phyloP scores from a whole-genome alignment of 2,797 vertebrate species.

The Acropternis orthonyx region DNA sequence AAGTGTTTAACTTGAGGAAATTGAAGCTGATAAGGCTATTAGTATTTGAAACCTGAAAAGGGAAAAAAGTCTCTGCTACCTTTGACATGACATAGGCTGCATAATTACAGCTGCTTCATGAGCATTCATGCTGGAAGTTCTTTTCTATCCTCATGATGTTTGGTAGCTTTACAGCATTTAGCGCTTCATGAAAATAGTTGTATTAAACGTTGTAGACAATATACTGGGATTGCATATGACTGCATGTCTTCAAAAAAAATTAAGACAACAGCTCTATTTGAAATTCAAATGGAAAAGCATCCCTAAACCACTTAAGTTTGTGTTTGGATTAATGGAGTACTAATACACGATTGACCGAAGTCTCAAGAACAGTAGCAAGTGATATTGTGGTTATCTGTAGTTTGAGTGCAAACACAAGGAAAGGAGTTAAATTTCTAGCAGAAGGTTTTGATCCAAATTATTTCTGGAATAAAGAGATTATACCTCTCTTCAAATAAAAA shows the following conservation, averaged over 20 bases:
- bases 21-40: neutral
- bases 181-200: conserved; percentile 32
- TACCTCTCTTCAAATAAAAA: conserved; percentile 41
- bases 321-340: neutral
- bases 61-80: neutral
- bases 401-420: conserved; percentile 31
- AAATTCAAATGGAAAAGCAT: conserved; percentile 26
- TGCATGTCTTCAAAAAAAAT: conserved; percentile 44
- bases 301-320: neutral
- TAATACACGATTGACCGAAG: neutral
- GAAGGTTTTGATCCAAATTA: conserved; percentile 38
- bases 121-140: neutral
- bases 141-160: neutral
- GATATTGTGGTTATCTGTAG: conserved; percentile 3
- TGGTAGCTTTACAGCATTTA: conserved; percentile 24
- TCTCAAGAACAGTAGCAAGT: conserved; percentile 26
- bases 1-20: neutral
- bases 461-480: conserved; percentile 34
- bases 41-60: neutral
- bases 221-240: conserved; percentile 62
- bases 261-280: conserved; percentile 40
- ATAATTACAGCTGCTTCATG: neutral
- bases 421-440: conserved; percentile 17
- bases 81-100: neutral
- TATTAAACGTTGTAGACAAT: conserved; percentile 43